Evolutionary conservation across 2,888 invertebrate genomes (phyloP), one percentile per base, ranked within the genome.

Genomic region (Hedychridium roseum): DNA sequence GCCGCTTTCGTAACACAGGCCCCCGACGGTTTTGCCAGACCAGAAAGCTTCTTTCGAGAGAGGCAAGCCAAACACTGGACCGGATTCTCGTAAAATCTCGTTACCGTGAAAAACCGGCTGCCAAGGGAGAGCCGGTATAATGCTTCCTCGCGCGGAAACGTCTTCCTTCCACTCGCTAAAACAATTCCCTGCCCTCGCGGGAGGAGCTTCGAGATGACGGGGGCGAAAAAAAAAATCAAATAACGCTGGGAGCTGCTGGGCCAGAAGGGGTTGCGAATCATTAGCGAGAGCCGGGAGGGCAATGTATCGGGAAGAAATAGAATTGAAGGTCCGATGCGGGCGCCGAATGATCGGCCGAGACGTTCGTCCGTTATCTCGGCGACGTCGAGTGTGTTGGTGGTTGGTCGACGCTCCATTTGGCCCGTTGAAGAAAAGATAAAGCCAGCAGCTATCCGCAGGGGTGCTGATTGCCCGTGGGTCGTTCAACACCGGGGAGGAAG

Each of bases 401-500:
- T 9, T 16, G 7, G 16, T 18, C 7, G 35, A n/a, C n/a, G n/a
- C n/a, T n/a, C n/a, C n/a, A n/a, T n/a, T 16, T 20, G 35, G 32
- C 15, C 15, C 32, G 46, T 34, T 40, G 35, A 17, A 34, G 18
- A 17, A 18, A 34, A 18, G 34, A 36, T 21, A 36, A 12, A 21
- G 36, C 12, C 21, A 9, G 9, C 5, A 38, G 47, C 41, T 37
- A 30, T 11, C 18, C 7, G 20, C 16, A 9, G 30, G 40, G 38
- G 43, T 50, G 64, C 56, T 51, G 61, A 64, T 64, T 56, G 64
- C 60, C 51, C 53, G 7, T 31, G 6, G 20, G n/a, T 37, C 37
- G 21, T n/a, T 11, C 12, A 21, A 20, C 6, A 26, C 26, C 23
- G 2, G 3, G 11, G 20, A n/a, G 36, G 14, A 20, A 36, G 21